These are phyloP conservation scores for Corella eumyota DNA, from an alignment of 23 tunicate genomes.

Conservation along the genomic window DNA sequence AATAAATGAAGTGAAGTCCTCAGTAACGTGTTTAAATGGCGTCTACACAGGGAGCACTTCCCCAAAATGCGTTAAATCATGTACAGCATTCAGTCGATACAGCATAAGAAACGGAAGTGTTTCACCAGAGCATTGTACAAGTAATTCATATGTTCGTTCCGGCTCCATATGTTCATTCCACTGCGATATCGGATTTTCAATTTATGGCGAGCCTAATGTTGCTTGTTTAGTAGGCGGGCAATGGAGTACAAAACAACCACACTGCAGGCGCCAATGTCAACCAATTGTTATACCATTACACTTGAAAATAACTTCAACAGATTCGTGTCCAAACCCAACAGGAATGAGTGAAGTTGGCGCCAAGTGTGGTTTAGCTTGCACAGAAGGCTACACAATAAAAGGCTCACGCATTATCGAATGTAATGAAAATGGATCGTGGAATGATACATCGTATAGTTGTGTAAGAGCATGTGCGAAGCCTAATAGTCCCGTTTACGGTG, in stretches of 20 bases:
- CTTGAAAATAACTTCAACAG: neutral
- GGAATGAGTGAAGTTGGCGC: conserved; percentile 10
- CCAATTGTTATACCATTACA: conserved; percentile 1
- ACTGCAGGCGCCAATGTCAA: conserved; percentile 8
- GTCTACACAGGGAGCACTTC: conserved; percentile 3
- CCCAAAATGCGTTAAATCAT: conserved; percentile 10
- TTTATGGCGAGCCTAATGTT: conserved; percentile 13
- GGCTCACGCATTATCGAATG: conserved; percentile 2
- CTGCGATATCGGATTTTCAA: conserved; percentile 1
- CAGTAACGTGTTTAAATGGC: conserved; percentile 14
- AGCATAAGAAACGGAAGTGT: neutral
- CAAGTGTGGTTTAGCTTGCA: conserved; percentile 15
- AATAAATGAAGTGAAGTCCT: neutral
- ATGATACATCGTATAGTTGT: conserved; percentile 5
- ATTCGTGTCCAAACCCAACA: conserved; percentile 3
- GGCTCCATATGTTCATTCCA: conserved; percentile 17
- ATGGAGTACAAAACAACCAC: conserved; percentile 21
- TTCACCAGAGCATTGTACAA: conserved; percentile 12
- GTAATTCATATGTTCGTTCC: conserved; percentile 4
- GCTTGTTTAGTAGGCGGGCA: conserved; percentile 14
- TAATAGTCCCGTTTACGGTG: conserved; percentile 5
- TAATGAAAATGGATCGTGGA: conserved; percentile 15
- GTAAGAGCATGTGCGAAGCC: conserved; percentile 8
- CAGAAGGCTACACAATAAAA: conserved; percentile 10
- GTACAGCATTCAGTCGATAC: conserved; percentile 6